Base-by-base conservation (phyloP, 2,888 invertebrate genomes). In the Agrotis clavis region DNA sequence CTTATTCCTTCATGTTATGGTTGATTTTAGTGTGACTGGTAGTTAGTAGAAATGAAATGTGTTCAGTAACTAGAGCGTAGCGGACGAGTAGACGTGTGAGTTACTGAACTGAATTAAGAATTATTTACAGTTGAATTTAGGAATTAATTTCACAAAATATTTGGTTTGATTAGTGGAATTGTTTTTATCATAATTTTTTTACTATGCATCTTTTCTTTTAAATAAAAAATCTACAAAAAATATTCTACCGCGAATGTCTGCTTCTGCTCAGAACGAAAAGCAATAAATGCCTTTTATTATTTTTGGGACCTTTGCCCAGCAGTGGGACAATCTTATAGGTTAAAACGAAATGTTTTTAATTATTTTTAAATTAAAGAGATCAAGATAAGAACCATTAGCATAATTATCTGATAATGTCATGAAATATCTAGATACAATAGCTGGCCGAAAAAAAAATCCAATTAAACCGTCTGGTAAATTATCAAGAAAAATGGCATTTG, bases 41-140 rank as follows among this genome's bases (percentile, higher is more conserved):
- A 71, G 30, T 77, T 87, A 83, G 92, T 93, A 95, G 94, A 95
- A 96, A 95, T 94, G 94, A 95, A 95, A 95, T 94, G 94, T 94
- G 92, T 88, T 85, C 86, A 90, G 56, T 90, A 86, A 95, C 94
- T 89, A 95, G 95, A 95, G 94, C 95, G 89, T 94, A 86, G 82
- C 91, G 88, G 93, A 93, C 92, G 92, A 91, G 91, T 87, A 84
- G 93, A 90, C 90, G 92, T 84, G 83, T 90, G 91, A 93, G 89
- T 93, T 93, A 94, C 93, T 95, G 92, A 93, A 92, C 92, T 91
- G 90, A 94, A 94, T 94, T 93, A 93, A 90, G 91, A 93, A 53
- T 92, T 90, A 93, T 93, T 92, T 92, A 91, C 93, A 89, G 92
- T 92, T 92, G 83, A 89, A 87, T 91, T 83, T 91, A 89, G 77